These are phyloP conservation scores for Cataglyphis albicans DNA, from an alignment of 2,888 invertebrate genomes.

Conservation along the genomic window DNA sequence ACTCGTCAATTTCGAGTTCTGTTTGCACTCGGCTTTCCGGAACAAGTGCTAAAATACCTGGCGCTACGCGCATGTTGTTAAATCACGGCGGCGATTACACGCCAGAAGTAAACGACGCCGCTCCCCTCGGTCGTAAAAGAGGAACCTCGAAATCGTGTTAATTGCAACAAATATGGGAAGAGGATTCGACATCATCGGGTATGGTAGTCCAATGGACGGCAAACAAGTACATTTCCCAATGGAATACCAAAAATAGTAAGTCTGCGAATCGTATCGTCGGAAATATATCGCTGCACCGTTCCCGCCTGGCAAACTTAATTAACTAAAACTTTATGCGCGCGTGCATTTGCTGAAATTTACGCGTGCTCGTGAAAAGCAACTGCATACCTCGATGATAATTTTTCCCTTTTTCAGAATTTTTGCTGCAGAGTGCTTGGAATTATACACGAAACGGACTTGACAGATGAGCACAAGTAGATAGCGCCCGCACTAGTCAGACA, in stretches of 20 bases:
- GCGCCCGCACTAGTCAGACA: slow-evolving; percentile 79
- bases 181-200: slow-evolving; percentile 2
- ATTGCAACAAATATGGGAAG: slow-evolving; percentile 55
- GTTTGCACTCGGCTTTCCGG: slow-evolving; percentile 55
- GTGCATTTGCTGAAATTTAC: slow-evolving; percentile 41
- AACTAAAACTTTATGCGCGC: slow-evolving; percentile 22
- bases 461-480: slow-evolving; percentile 77
- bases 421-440: not conserved
- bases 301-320: slow-evolving; percentile 3
- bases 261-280: not conserved
- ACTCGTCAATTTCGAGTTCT: slow-evolving; percentile 54
- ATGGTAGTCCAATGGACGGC: slow-evolving; percentile 9
- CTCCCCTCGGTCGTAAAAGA: slow-evolving; percentile 28
- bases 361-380: slow-evolving; percentile 41
- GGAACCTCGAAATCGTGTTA: slow-evolving; percentile 54
- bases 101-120: slow-evolving; percentile 2
- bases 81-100: slow-evolving; percentile 48
- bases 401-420: not conserved
- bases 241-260: slow-evolving; percentile 24
- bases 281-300: slow-evolving; percentile 4
- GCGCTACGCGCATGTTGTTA: slow-evolving; percentile 45
- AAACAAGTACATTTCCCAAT: slow-evolving; percentile 9
- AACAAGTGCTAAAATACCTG: slow-evolving; percentile 73
- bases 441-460: slow-evolving; percentile 20
- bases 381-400: slow-evolving; percentile 46